Evolutionary conservation across 1,140 invertebrate species (phyloP), one percentile per base, ranked within the genome.

Genomic region (Charaxes varanes): DNA sequence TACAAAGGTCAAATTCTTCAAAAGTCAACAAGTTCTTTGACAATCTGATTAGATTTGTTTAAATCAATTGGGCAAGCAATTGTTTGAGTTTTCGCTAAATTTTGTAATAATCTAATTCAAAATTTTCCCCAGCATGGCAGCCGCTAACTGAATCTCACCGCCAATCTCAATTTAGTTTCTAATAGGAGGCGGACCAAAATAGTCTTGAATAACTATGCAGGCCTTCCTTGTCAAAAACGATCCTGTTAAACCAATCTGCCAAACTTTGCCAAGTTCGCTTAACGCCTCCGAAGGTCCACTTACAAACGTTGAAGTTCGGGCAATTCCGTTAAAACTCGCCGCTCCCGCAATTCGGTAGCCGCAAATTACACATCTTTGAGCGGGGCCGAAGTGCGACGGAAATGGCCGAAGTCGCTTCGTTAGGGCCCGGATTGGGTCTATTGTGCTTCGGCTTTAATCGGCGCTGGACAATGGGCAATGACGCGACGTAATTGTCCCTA

Each of bases 301-400:
- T 61, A 59, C 61, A 66, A 63, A 54, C 50, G 47, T 18, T 18
- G 32, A 68, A 68, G 53, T 53, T 73, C 44, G 36, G 48, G 40
- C 50, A 58, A 58, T 57, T 49, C 55, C 59, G 55, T 56, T 62
- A 63, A 65, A 68, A 67, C 63, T 65, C 57, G 47, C 50, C 35
- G 40, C 50, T 47, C 59, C n/a, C 62, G 64, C 72, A 73, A 81
- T 77, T 81, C 73, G 63, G 52, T 46, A 47, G 45, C 77, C 77
- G 57, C 77, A 81, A 81, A 81, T 81, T 78, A 76, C 63, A 74
- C 64, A 62, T 81, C 73, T 80, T 81, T 65, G 66, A 67, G 44
- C 55, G 31, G 22, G 60, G 18, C 52, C 66, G 64, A 67, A 71
- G 70, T 64, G 59, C 37, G 45, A 36, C 67, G 73, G 73, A 78